Evolutionary conservation across 2,888 invertebrate species (phyloP).

Genomic region (Hemithea aestivaria): DNA sequence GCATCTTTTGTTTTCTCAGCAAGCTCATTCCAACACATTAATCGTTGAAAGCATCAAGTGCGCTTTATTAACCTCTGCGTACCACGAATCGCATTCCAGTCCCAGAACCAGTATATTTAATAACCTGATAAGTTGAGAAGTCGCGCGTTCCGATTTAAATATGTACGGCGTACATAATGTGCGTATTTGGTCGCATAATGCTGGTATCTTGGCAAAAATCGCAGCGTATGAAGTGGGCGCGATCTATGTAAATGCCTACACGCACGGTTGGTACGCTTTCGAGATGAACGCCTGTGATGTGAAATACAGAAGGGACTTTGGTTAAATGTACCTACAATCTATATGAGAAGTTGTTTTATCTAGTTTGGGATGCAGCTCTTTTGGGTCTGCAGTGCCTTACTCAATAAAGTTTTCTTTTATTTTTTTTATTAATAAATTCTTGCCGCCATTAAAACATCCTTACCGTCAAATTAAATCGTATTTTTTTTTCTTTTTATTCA

Average conservation of each 20-base stretch:
- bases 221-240: slow-evolving; percentile 60
- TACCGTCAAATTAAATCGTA: too few relatives aligned
- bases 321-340: slow-evolving; percentile 14
- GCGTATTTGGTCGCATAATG: slow-evolving; percentile 48
- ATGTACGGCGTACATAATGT: too few relatives aligned
- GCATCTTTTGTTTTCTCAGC: too few relatives aligned
- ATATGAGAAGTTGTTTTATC: too few relatives aligned
- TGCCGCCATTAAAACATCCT: too few relatives aligned
- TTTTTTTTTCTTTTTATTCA: too few relatives aligned
- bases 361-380: too few relatives aligned
- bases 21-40: too few relatives aligned
- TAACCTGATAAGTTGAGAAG: slow-evolving; percentile 17
- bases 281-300: slow-evolving; percentile 59
- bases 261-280: slow-evolving; percentile 62
- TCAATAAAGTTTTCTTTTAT: too few relatives aligned
- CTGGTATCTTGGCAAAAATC: slow-evolving; percentile 60
- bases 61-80: slow-evolving; percentile 69
- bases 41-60: too few relatives aligned
- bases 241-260: slow-evolving; percentile 72
- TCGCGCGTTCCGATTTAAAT: neutral
- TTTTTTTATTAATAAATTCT: too few relatives aligned
- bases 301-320: slow-evolving; percentile 52
- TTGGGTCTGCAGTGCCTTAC: too few relatives aligned
- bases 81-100: slow-evolving; percentile 47
- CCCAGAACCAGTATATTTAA: slow-evolving; percentile 36